phyloP scores from a whole-genome alignment of 2,113 vertebrate species.

The Centrocercus urophasianus region DNA sequence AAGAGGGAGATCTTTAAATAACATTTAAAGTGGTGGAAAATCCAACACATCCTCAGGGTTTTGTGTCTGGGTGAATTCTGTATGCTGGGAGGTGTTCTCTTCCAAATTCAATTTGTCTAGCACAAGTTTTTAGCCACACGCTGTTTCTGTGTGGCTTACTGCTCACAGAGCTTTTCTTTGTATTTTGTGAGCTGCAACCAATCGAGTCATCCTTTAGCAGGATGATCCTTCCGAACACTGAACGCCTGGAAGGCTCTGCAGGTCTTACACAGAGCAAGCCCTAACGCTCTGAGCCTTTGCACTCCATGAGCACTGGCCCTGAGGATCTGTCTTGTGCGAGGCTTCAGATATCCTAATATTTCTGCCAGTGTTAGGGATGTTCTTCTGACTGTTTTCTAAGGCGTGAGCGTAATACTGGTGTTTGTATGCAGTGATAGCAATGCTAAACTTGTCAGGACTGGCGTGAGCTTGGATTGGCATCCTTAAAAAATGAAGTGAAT shows the following conservation, averaged over 20 bases:
- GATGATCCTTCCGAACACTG: background rate
- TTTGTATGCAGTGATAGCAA: background rate
- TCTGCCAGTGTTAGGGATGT: background rate
- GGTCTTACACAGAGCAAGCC: background rate
- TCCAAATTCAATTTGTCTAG: background rate
- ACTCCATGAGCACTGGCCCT: background rate
- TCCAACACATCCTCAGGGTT: background rate
- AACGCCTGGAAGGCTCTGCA: background rate
- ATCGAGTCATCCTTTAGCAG: background rate
- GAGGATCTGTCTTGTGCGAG: background rate
- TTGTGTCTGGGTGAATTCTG: background rate
- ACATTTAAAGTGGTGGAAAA: background rate
- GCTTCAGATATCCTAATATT: background rate
- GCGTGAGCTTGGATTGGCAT: background rate
- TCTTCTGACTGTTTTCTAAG: background rate
- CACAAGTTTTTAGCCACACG: background rate
- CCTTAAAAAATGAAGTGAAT: constrained; percentile 15
- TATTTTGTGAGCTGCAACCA: background rate
- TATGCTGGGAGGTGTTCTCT: background rate
- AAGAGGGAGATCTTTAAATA: background rate
- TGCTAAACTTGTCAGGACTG: background rate
- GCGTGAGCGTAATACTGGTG: background rate
- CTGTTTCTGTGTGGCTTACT: background rate
- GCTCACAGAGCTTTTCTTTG: background rate
- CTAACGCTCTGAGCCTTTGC: background rate